A percentile compares a stretch with the other conserved stretches of the same genome.
phyloP scores from a whole-genome alignment of 1,140 invertebrate genomes.

The Panagrolaimus sp. region DNA sequence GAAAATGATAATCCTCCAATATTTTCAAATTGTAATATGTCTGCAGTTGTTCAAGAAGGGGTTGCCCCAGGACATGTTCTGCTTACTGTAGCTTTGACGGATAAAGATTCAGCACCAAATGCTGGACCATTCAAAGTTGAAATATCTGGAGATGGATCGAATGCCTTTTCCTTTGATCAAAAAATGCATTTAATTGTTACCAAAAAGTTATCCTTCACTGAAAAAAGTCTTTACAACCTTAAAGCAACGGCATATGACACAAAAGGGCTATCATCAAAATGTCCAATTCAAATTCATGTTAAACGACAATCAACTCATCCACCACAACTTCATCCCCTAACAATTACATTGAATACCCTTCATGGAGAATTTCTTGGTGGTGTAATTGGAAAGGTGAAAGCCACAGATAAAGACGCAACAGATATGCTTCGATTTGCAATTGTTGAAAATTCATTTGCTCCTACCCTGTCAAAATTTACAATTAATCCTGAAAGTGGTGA shows the following conservation, averaged over 20 bases:
- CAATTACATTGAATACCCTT: slow-evolving; percentile 80
- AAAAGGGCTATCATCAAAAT: slow-evolving; percentile 81
- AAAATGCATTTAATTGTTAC: slow-evolving; percentile 75
- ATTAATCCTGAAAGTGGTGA: slow-evolving; percentile 75
- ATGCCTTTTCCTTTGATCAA: slow-evolving; percentile 77
- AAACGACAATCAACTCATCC: slow-evolving; percentile 91
- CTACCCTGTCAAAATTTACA: slow-evolving; percentile 69
- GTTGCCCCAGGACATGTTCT: slow-evolving; percentile 69
- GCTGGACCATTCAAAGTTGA: slow-evolving; percentile 84
- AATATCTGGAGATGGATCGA: slow-evolving; percentile 78
- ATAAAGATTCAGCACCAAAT: slow-evolving; percentile 79
- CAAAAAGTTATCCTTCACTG: slow-evolving; percentile 76
- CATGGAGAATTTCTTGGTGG: slow-evolving; percentile 85
- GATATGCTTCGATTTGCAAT: slow-evolving; percentile 77
- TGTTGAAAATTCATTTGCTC: slow-evolving; percentile 51
- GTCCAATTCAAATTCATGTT: slow-evolving; percentile 75
- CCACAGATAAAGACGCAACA: slow-evolving; percentile 79
- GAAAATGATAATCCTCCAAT: slow-evolving; percentile 76
- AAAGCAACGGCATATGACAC: slow-evolving; percentile 76
- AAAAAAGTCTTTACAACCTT: slow-evolving; percentile 75
- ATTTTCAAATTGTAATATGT: slow-evolving; percentile 71
- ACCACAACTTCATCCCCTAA: slow-evolving; percentile 78
- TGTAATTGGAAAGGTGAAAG: slow-evolving; percentile 77
- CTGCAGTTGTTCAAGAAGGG: slow-evolving; percentile 69
- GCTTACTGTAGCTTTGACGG: slow-evolving; percentile 75